Evolutionary conservation across 2,113 vertebrate genomes (phyloP).

Genomic region (Scomber colias): DNA sequence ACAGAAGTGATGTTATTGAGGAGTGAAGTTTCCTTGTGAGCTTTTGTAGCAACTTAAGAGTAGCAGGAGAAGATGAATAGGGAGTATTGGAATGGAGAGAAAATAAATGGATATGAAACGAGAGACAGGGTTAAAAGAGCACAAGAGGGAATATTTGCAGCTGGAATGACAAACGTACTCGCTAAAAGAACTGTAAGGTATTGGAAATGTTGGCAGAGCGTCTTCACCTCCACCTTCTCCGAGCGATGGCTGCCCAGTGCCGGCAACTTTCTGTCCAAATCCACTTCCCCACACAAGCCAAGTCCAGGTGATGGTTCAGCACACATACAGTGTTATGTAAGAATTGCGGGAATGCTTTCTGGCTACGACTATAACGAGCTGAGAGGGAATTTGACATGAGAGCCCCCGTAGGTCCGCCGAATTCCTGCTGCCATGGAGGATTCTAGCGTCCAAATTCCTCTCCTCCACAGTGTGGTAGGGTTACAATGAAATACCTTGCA

Average conservation of each 20-base stretch:
- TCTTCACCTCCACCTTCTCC: conserved; percentile 40
- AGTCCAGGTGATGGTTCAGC: conserved; percentile 65
- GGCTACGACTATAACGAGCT: conserved; percentile 33
- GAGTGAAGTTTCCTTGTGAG: conserved; percentile 51
- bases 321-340: conserved; percentile 61
- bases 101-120: conserved; percentile 59
- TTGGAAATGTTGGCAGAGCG: conserved; percentile 34
- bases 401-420: conserved; percentile 21
- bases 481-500: conserved; percentile 63
- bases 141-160: conserved; percentile 55
- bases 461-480: conserved; percentile 17
- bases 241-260: conserved; percentile 6
- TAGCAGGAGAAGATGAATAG: conserved; percentile 16
- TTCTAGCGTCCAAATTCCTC: conserved; percentile 54
- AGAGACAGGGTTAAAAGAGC: conserved; percentile 54
- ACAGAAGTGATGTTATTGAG: conserved; percentile 29
- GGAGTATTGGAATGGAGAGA: conserved; percentile 28
- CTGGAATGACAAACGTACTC: conserved; percentile 41
- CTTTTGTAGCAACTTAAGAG: conserved; percentile 1
- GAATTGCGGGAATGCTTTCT: conserved; percentile 49
- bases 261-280: conserved; percentile 42
- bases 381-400: conserved; percentile 57
- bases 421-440: conserved; percentile 57
- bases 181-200: conserved; percentile 19
- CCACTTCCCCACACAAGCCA: conserved; percentile 36